Base-by-base conservation (phyloP, 2,888 invertebrate species). In the Crocallis elinguaria region DNA sequence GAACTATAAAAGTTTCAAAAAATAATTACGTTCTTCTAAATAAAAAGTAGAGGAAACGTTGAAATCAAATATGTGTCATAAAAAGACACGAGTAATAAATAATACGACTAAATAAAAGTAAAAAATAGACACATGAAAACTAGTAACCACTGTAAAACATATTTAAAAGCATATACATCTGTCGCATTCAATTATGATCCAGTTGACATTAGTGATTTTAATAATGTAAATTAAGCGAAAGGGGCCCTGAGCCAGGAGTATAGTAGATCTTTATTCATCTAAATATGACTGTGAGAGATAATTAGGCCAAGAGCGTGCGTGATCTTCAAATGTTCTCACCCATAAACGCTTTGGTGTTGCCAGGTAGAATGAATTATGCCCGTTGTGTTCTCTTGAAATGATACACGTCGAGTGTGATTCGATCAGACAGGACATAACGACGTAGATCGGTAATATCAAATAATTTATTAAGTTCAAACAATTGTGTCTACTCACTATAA, bases 261-360 rank as follows among this genome's bases (percentile, higher is more conserved):
- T 88, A 88, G 88, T 86, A 82, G 84, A 88, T 87, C 57, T 72
- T 75, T 69, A 75, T 73, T 81, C 73, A 79, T 82, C 81, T 80
- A 79, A 81, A 84, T 86, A 85, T 83, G 80, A 80, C 69, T 77
- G 54, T 53, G 65, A 68, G 69, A 86, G 65, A 68, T 69, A 86
- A 82, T 73, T 79, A 82, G 88, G 88, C 86, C 88, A 90, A 88
- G 88, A 83, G 57, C 79, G 60, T 57, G 57, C 79, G 60, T 57
- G 66, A 66, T 82, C 86, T 85, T 84, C 82, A 86, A 78, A 84
- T 64, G 82, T 82, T 82, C 77, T 77, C 79, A 81, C 84, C 78
- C 81, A 70, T 81, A 75, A 74, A 77, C 36, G 75, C 67, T 69
- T 72, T 60, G 60, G 55, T 61, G 68, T 68, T 88, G 87, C 87